A percentile compares a stretch with the other conserved stretches of the same genome.
phyloP scores from a whole-genome alignment of 2,113 vertebrate species.

The Petrocephalus microphthalmus region DNA sequence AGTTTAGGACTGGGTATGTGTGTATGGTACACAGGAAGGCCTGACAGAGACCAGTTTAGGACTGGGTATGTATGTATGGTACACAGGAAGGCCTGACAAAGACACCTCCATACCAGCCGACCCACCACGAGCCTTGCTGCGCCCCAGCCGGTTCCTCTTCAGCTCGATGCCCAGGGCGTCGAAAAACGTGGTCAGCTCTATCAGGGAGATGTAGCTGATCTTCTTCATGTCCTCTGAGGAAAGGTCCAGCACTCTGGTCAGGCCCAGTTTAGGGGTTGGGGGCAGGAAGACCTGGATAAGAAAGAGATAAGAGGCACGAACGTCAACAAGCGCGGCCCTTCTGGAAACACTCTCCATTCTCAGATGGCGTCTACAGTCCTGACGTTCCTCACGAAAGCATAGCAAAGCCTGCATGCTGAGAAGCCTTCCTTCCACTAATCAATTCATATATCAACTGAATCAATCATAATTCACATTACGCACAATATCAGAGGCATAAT shows the following conservation, averaged over 20 bases:
- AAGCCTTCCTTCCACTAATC: background rate
- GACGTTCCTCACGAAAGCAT: background rate
- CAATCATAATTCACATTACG: background rate
- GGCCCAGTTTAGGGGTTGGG: slow-evolving; percentile 66
- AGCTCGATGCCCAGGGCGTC: slow-evolving; percentile 74
- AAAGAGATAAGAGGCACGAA: background rate
- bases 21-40: background rate
- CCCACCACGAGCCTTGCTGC: slow-evolving; percentile 71
- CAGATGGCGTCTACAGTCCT: background rate
- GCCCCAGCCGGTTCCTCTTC: slow-evolving; percentile 68
- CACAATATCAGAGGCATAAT: background rate
- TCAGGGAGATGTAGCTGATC: slow-evolving; percentile 74
- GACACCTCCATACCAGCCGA: background rate
- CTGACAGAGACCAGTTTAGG: background rate
- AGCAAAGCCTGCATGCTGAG: background rate
- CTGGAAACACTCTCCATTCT: background rate
- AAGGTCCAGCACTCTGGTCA: slow-evolving; percentile 72
- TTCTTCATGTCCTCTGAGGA: slow-evolving; percentile 80
- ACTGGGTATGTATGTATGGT: background rate
- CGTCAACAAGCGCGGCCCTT: background rate
- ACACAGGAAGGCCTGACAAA: background rate
- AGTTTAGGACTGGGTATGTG: no score
- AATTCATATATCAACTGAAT: background rate
- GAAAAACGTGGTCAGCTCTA: slow-evolving; percentile 76
- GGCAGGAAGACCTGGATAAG: slow-evolving; percentile 65